These are phyloP conservation scores for Cotesia glomerata DNA, from an alignment of 1,140 invertebrate species.

Conservation along the genomic window DNA sequence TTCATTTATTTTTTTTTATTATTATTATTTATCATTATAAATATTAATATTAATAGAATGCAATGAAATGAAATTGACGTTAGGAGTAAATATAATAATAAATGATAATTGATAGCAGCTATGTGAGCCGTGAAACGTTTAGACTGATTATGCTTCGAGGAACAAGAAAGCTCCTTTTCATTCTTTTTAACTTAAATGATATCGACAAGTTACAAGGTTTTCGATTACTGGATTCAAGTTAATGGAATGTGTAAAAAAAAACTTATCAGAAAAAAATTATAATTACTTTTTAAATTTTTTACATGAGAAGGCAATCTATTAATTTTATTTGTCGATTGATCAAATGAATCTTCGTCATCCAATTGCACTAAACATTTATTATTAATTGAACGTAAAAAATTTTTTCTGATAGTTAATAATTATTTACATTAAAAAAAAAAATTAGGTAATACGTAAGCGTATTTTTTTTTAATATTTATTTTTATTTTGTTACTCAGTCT, in stretches of 20 bases:
- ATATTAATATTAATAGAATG: too few relatives aligned
- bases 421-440: too few relatives aligned
- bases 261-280: neutral
- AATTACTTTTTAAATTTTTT: neutral
- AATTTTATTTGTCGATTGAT: too few relatives aligned
- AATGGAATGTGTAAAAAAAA: neutral
- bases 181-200: neutral
- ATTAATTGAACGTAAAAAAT: too few relatives aligned
- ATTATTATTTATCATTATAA: too few relatives aligned
- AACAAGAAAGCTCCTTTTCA: neutral
- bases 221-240: neutral
- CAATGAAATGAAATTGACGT: neutral
- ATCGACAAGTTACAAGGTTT: neutral
- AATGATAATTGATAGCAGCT: conserved; percentile 9
- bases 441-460: too few relatives aligned
- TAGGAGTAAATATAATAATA: neutral
- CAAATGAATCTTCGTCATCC: conserved; percentile 49
- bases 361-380: conserved; percentile 38
- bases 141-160: conserved; percentile 19
- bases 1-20: neutral
- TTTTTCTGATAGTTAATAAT: too few relatives aligned
- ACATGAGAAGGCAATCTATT: conserved; percentile 16
- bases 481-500: too few relatives aligned
- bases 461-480: too few relatives aligned
- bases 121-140: conserved; percentile 1